Evolutionary conservation across 2,888 invertebrate species (phyloP).

Genomic region (Hemistola chrysoprasaria): DNA sequence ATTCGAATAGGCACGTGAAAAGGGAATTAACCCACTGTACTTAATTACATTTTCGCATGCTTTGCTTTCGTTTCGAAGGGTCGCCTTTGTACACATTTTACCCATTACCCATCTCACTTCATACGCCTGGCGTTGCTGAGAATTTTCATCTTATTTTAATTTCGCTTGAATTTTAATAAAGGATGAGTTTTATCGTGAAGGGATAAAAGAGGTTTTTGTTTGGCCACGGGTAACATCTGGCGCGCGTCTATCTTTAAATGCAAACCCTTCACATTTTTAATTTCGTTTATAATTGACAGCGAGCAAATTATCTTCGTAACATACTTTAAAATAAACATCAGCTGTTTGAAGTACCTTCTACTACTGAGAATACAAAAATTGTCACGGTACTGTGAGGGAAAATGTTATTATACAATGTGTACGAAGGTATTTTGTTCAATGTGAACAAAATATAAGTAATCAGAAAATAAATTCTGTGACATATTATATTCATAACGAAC

Average conservation of each 20-base stretch:
- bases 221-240: slow-evolving; percentile 10
- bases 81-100: slow-evolving; percentile 63
- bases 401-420: too few species aligned
- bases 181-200: slow-evolving; percentile 26
- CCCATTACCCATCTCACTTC: slow-evolving; percentile 44
- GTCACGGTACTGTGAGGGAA: too few species aligned
- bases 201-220: slow-evolving; percentile 8
- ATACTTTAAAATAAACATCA: slow-evolving; percentile 2
- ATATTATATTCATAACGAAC: too few species aligned
- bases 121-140: slow-evolving; percentile 49
- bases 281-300: slow-evolving; percentile 21
- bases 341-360: neutral
- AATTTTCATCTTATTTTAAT: slow-evolving; percentile 44
- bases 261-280: slow-evolving; percentile 22
- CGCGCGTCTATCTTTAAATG: slow-evolving; percentile 17
- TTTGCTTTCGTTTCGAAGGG: slow-evolving; percentile 73
- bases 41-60: slow-evolving; percentile 80
- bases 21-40: slow-evolving; percentile 75
- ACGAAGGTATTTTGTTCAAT: too few species aligned
- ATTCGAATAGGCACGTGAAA: slow-evolving; percentile 75
- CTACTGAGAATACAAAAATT: too few species aligned
- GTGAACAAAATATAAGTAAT: too few species aligned
- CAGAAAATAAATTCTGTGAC: too few species aligned
- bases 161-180: slow-evolving; percentile 35
- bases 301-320: slow-evolving; percentile 15